phyloP scores from a whole-genome alignment of 2,888 invertebrate species.

The Agrochola circellaris region DNA sequence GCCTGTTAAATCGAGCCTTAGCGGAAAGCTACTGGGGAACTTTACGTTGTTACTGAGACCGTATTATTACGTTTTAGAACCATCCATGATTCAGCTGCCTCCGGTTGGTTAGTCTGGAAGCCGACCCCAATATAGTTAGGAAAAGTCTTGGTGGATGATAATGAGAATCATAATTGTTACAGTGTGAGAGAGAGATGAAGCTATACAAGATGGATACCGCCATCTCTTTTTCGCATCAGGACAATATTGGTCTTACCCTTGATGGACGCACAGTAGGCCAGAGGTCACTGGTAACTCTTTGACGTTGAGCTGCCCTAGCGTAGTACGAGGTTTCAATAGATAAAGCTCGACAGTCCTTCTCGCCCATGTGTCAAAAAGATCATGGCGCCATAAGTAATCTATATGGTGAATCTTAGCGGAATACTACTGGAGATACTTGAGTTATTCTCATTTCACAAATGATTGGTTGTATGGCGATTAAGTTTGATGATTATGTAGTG shows the following conservation, averaged over 20 bases:
- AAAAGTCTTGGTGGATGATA: not conserved
- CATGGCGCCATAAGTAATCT: conserved; percentile 55
- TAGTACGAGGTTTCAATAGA: not conserved
- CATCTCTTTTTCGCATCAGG: not conserved
- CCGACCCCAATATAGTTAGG: not conserved
- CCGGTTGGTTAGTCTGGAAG: not conserved
- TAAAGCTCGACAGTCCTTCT: not conserved
- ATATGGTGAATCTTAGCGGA: no score
- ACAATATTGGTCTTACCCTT: not conserved
- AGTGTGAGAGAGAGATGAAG: not conserved
- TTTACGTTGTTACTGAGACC: not conserved
- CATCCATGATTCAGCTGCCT: not conserved
- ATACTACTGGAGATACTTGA: conserved; percentile 44
- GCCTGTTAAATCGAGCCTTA: conserved; percentile 59
- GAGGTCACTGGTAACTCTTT: no score
- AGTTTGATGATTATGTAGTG: conserved; percentile 19
- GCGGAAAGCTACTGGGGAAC: conserved; percentile 61
- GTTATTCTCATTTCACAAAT: conserved; percentile 32
- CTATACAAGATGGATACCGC: not conserved
- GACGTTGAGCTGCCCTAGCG: not conserved
- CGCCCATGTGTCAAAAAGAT: not conserved
- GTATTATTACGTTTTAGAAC: not conserved
- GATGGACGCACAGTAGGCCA: not conserved
- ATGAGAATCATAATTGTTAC: not conserved
- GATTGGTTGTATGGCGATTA: conserved; percentile 12